Conservation (phyloP, 2,888 invertebrate species). For the Perithous albicinctus region DNA sequence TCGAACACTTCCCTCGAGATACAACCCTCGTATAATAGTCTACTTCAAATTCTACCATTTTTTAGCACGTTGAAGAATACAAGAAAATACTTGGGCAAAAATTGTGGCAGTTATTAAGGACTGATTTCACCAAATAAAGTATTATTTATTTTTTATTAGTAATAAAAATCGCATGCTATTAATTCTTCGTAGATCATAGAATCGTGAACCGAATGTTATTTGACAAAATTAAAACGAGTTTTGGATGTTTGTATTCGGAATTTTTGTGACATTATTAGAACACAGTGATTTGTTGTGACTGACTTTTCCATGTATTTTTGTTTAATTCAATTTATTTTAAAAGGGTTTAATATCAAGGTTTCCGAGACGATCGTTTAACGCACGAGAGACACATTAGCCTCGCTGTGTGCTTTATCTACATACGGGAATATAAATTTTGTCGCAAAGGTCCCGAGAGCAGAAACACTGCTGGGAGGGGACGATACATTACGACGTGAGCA, state of each 20-base stretch:
- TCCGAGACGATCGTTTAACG: not conserved
- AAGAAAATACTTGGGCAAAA: not conserved
- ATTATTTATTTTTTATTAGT: no score
- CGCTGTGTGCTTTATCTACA: constrained; percentile 77
- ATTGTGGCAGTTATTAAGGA: no score
- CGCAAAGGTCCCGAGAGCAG: constrained; percentile 67
- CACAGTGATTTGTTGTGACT: no score
- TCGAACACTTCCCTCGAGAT: constrained; percentile 78
- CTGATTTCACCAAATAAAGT: no score
- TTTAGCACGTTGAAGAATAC: not conserved
- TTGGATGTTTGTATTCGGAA: no score
- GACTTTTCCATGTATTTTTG: no score
- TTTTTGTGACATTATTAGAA: no score
- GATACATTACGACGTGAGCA: constrained; percentile 69
- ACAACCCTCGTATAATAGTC: constrained; percentile 62
- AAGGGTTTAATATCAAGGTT: constrained; percentile 1
- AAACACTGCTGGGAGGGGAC: constrained; percentile 3
- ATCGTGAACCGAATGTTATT: no score
- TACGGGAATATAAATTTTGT: constrained; percentile 76
- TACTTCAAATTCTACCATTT: constrained; percentile 49
- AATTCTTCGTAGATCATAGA: no score
- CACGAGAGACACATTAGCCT: constrained; percentile 11
- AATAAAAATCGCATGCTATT: no score
- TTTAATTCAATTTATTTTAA: not conserved
- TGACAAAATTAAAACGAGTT: no score